Percentiles rank a stretch among this genome's conserved stretches.
Evolutionary conservation across 1,140 invertebrate species (phyloP).

Genomic region (Eueides isabella): DNA sequence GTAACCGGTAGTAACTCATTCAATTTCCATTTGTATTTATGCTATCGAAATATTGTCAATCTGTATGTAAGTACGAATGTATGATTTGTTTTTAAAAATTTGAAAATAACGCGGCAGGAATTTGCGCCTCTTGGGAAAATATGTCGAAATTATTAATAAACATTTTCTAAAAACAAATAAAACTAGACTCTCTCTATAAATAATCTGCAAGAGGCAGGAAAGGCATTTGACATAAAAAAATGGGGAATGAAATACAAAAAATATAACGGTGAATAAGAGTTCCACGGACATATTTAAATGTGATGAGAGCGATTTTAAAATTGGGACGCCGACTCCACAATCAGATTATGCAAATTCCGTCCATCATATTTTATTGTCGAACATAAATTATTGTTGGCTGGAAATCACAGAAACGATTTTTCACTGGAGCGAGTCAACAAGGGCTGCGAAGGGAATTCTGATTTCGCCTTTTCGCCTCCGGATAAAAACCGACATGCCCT

Average conservation of each 20-base stretch:
- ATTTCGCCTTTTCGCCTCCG: slow-evolving; percentile 36
- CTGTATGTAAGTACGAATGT: too few relatives aligned
- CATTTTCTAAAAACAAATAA: too few relatives aligned
- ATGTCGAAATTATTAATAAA: too few relatives aligned
- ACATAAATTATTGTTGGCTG: slow-evolving; percentile 43
- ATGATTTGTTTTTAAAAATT: too few relatives aligned
- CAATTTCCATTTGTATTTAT: too few relatives aligned
- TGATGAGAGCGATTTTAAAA: slow-evolving; percentile 40
- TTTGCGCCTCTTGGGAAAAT: too few relatives aligned
- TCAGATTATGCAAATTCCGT: slow-evolving; percentile 44
- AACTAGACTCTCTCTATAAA: too few relatives aligned
- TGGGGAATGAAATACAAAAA: neutral
- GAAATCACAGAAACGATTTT: slow-evolving; percentile 42
- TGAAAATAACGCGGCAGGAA: too few relatives aligned
- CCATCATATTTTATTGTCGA: slow-evolving; percentile 46
- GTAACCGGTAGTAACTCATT: too few relatives aligned
- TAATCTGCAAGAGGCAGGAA: neutral
- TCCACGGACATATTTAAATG: slow-evolving; percentile 21
- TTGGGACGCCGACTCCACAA: slow-evolving; percentile 29
- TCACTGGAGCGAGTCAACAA: slow-evolving; percentile 35
- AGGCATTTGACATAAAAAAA: neutral
- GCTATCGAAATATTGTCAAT: too few relatives aligned
- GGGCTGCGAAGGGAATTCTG: slow-evolving; percentile 27
- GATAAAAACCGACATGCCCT: slow-evolving; percentile 28
- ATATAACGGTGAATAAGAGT: slow-evolving; percentile 4